phyloP scores from a whole-genome alignment of 2,888 invertebrate genomes.

The Ornithoptera priamus region DNA sequence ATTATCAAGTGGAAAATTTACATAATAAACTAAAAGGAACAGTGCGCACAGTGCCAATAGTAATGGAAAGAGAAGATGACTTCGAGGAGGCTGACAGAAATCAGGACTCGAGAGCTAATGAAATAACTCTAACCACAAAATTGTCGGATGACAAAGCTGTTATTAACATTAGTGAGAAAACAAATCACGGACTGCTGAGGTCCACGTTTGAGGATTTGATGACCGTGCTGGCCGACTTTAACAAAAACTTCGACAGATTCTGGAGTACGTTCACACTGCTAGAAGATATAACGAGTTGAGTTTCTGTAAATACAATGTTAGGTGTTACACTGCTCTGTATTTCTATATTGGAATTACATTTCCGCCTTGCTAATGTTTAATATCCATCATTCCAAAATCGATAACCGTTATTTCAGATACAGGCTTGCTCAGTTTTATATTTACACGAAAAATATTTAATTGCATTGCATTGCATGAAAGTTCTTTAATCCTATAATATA shows the following conservation, averaged over 20 bases:
- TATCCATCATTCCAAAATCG: not conserved
- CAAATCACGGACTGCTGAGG: slow-evolving; percentile 51
- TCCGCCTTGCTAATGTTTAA: too few relatives aligned
- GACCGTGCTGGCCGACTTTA: slow-evolving; percentile 57
- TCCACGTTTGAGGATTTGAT: slow-evolving; percentile 55
- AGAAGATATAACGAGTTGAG: slow-evolving; percentile 46
- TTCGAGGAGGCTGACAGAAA: slow-evolving; percentile 18
- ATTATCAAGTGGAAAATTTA: slow-evolving; percentile 50
- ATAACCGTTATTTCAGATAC: not conserved
- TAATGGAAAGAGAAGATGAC: slow-evolving; percentile 33
- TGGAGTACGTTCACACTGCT: slow-evolving; percentile 58
- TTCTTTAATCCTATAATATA: too few relatives aligned
- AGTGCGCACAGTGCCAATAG: slow-evolving; percentile 45
- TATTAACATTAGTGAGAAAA: slow-evolving; percentile 47
- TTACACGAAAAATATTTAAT: too few relatives aligned
- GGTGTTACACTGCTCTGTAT: slow-evolving; percentile 3
- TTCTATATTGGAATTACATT: too few relatives aligned
- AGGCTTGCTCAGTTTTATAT: not conserved
- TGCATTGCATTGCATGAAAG: too few relatives aligned
- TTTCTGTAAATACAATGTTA: slow-evolving; percentile 20
- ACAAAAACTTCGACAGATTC: slow-evolving; percentile 59
- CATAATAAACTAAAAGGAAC: slow-evolving; percentile 52
- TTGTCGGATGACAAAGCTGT: slow-evolving; percentile 47
- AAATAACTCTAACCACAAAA: slow-evolving; percentile 49
- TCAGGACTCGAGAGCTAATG: slow-evolving; percentile 34